Evolutionary conservation across 2,888 invertebrate species (phyloP).

Genomic region (Sarcophaga rosellei): DNA sequence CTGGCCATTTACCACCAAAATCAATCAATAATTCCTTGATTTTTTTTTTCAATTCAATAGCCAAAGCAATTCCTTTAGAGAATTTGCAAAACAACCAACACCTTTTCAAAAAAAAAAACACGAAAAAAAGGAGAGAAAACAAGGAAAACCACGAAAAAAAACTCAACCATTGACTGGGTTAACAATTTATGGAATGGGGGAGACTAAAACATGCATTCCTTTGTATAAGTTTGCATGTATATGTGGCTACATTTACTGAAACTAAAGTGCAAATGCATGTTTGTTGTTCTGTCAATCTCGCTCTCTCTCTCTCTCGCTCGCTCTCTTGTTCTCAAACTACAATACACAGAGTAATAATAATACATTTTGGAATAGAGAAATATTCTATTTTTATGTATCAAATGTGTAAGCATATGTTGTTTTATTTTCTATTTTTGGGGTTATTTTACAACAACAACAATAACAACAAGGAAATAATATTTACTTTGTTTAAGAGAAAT

Average conservation of each 20-base stretch:
- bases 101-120: not conserved
- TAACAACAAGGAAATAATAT: not conserved
- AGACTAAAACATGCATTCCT: not conserved
- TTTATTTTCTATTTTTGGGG: not conserved
- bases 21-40: too few relatives aligned
- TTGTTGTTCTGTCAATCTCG: not conserved
- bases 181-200: slow-evolving; percentile 37
- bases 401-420: not conserved
- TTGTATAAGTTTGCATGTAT: not conserved
- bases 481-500: not conserved
- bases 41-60: too few relatives aligned
- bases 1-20: slow-evolving; percentile 25
- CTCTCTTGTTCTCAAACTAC: not conserved
- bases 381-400: too few relatives aligned
- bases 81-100: slow-evolving; percentile 38
- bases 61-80: not conserved
- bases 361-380: slow-evolving; percentile 30
- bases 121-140: not conserved
- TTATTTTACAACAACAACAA: not conserved
- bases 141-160: not conserved
- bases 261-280: slow-evolving; percentile 53
- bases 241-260: not conserved
- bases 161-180: slow-evolving; percentile 36
- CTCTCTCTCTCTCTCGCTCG: too few relatives aligned
- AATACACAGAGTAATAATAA: slow-evolving; percentile 14